Evolutionary conservation across 30 jellyfish, hydroid and myxozoan species (phyloP).

Genomic region (Cassiopea andromeda): DNA sequence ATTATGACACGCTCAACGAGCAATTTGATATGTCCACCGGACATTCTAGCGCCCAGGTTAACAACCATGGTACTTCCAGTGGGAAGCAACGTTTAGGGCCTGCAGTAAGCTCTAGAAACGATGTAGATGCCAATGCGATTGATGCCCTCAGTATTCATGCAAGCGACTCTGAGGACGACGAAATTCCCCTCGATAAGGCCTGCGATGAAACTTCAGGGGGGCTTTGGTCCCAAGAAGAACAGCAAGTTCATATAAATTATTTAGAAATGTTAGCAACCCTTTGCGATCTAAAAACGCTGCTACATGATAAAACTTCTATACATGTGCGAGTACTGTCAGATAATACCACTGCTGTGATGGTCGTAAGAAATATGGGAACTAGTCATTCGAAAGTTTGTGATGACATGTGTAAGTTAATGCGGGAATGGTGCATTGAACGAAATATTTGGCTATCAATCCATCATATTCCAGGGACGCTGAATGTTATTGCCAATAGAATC

Average conservation of each 20-base stretch:
- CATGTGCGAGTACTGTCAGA: slow-evolving; percentile 22
- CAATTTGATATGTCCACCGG: not conserved
- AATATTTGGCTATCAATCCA: slow-evolving; percentile 40
- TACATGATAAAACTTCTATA: not conserved
- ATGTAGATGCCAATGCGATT: not conserved
- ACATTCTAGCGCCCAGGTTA: not conserved
- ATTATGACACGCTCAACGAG: not conserved
- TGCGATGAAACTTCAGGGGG: not conserved
- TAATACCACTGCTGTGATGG: slow-evolving; percentile 45
- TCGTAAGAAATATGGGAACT: slow-evolving; percentile 48
- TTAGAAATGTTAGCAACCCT: slow-evolving; percentile 28
- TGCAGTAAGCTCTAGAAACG: not conserved
- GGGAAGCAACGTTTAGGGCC: slow-evolving; percentile 1
- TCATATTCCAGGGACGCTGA: slow-evolving; percentile 52
- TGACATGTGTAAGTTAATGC: slow-evolving; percentile 6
- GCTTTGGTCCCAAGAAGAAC: slow-evolving; percentile 21
- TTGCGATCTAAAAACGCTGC: slow-evolving; percentile 1
- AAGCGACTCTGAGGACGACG: not conserved
- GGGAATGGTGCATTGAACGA: slow-evolving; percentile 35
- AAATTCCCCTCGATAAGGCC: not conserved
- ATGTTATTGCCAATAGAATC: slow-evolving; percentile 23
- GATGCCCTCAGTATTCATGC: slow-evolving; percentile 12
- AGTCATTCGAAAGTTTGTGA: slow-evolving; percentile 32
- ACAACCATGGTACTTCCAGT: not conserved
- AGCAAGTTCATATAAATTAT: slow-evolving; percentile 14